A percentile compares a stretch with the other conserved stretches of the same genome.
Conservation (phyloP, 1,140 invertebrate species). For the Drosophila cardini region DNA sequence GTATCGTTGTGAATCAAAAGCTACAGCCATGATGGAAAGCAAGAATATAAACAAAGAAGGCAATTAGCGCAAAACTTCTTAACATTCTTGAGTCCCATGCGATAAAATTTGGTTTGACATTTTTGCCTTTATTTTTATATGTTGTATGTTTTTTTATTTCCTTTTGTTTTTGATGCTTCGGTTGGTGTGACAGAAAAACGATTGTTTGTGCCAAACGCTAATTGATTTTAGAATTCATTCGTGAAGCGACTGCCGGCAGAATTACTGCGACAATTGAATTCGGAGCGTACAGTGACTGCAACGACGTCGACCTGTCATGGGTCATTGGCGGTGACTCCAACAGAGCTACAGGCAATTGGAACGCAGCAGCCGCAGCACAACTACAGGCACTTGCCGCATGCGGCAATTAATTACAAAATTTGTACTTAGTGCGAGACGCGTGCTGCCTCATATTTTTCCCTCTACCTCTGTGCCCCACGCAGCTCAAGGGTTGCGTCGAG, state of each 20-base stretch:
- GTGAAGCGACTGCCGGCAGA: constrained; percentile 45
- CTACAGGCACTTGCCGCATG: constrained; percentile 34
- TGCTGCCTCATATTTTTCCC: constrained; percentile 18
- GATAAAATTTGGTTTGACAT: constrained; percentile 38
- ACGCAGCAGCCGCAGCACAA: constrained; percentile 32
- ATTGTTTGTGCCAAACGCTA: constrained; percentile 81
- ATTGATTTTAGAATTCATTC: constrained; percentile 83
- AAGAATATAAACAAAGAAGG: constrained; percentile 41
- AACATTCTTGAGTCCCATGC: constrained; percentile 18
- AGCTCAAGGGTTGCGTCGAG: constrained; percentile 4
- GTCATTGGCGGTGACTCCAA: constrained; percentile 63
- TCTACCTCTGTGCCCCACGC: neutral
- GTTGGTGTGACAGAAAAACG: constrained; percentile 77
- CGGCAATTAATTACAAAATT: constrained; percentile 50
- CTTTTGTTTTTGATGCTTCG: constrained; percentile 65
- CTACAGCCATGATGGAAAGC: constrained; percentile 4
- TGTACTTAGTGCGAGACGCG: constrained; percentile 25
- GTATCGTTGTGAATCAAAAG: neutral
- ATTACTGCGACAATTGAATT: constrained; percentile 60
- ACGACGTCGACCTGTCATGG: constrained; percentile 73
- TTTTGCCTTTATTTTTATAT: constrained; percentile 26
- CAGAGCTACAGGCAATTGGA: constrained; percentile 55
- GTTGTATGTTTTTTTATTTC: constrained; percentile 1
- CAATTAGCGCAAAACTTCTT: constrained; percentile 47
- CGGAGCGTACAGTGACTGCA: constrained; percentile 4